Percentiles rank a stretch among this genome's conserved stretches.
Evolutionary conservation across 37 sponge, comb jelly and placozoan genomes (phyloP).

Genomic region (Beroe forskalii): DNA sequence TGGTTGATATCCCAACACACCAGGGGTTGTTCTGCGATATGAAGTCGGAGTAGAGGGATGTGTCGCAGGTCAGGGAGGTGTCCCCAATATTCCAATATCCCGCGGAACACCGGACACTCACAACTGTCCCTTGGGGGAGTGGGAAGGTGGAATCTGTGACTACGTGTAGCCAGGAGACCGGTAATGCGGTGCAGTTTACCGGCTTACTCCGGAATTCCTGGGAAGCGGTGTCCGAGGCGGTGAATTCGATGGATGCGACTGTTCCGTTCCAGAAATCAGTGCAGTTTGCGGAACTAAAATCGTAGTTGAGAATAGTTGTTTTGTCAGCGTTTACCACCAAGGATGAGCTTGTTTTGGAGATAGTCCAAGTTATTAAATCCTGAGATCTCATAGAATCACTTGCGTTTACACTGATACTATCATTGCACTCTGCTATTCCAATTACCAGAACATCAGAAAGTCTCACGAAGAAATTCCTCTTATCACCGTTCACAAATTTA

Average conservation of each 20-base stretch:
- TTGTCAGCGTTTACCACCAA: not conserved
- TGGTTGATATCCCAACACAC: not conserved
- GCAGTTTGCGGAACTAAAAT: not conserved
- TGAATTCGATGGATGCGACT: not conserved
- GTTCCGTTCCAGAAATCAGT: not conserved
- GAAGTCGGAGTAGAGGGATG: constrained; percentile 35
- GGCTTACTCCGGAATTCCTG: not conserved
- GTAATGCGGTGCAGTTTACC: not conserved
- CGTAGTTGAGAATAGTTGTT: too few relatives aligned
- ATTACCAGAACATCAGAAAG: not conserved
- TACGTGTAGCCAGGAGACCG: not conserved
- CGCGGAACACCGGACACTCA: not conserved
- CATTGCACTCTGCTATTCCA: not conserved
- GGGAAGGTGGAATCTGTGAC: not conserved
- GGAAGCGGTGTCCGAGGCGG: constrained; percentile 18
- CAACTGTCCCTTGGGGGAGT: not conserved
- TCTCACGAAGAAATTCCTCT: not conserved
- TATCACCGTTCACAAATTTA: not conserved
- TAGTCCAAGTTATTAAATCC: not conserved
- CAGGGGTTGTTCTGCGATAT: not conserved
- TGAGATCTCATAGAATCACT: not conserved
- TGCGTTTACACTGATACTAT: not conserved
- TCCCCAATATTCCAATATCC: constrained; percentile 33
- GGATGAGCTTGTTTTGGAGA: not conserved
- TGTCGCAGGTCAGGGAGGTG: constrained; percentile 10